Evolutionary conservation across 2,113 vertebrate species (phyloP).

Genomic region (Rhipidura dahli): DNA sequence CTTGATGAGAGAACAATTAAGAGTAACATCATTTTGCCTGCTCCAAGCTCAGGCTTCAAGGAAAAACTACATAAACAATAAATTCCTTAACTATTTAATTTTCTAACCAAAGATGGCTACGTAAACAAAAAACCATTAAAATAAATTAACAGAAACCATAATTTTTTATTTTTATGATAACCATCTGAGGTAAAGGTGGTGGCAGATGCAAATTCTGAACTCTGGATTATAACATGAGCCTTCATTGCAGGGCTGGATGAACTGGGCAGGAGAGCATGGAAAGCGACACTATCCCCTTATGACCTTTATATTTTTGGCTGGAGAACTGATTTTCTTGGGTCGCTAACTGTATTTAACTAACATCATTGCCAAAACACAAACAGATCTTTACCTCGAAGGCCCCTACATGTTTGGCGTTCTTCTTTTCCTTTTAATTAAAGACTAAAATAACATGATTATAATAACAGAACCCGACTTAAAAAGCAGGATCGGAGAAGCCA

Average conservation of each 20-base stretch:
- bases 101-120: neutral
- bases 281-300: neutral
- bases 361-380: neutral
- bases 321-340: neutral
- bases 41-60: neutral
- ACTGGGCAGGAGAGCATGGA: neutral
- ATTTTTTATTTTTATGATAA: neutral
- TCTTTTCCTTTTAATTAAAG: neutral
- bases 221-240: neutral
- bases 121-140: neutral
- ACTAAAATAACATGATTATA: neutral
- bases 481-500: neutral
- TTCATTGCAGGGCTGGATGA: rapidly evolving
- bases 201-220: neutral
- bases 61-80: neutral
- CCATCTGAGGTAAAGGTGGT: neutral
- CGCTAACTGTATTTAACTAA: neutral
- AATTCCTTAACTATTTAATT: neutral
- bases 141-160: neutral
- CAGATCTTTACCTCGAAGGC: neutral
- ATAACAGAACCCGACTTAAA: neutral
- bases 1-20: neutral
- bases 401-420: neutral
- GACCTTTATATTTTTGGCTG: neutral
- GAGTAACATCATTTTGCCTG: neutral